Conservation (phyloP, 2,113 vertebrate species). For the Turdus rufiventris region DNA sequence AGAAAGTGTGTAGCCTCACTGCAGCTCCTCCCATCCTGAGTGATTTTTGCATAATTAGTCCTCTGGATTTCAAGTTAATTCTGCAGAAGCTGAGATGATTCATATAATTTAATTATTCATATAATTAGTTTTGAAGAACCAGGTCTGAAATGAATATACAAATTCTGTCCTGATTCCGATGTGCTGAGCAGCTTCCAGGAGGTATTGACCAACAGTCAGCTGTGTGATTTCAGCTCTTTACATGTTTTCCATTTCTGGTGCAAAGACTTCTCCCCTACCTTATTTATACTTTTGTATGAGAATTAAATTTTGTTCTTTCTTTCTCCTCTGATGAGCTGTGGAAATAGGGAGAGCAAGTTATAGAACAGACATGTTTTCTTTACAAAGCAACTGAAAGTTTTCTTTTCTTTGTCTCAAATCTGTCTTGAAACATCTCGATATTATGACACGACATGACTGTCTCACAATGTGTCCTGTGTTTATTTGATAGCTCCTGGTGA, state of each 20-base stretch:
- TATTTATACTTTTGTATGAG: not conserved
- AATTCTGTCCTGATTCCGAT: not conserved
- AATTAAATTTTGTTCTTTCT: not conserved
- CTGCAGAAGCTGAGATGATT: not conserved
- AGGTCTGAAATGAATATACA: not conserved
- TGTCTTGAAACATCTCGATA: not conserved
- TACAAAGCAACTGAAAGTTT: not conserved
- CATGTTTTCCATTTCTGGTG: not conserved
- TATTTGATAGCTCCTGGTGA: not conserved
- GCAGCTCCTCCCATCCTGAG: not conserved
- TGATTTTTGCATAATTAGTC: not conserved
- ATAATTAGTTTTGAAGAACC: not conserved
- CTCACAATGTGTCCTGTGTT: not conserved
- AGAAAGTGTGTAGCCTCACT: not conserved
- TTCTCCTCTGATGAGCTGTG: not conserved
- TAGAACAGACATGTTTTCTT: not conserved
- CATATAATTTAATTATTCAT: not conserved
- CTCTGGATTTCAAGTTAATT: not conserved
- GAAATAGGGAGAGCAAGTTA: not conserved
- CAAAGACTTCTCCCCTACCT: not conserved
- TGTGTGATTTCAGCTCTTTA: not conserved
- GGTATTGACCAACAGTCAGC: not conserved
- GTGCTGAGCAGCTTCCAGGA: not conserved
- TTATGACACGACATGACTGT: not conserved
- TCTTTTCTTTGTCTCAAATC: not conserved